These are phyloP conservation scores for Patagioenas fasciata DNA, from an alignment of 2,113 vertebrate species.

Conservation along the genomic window DNA sequence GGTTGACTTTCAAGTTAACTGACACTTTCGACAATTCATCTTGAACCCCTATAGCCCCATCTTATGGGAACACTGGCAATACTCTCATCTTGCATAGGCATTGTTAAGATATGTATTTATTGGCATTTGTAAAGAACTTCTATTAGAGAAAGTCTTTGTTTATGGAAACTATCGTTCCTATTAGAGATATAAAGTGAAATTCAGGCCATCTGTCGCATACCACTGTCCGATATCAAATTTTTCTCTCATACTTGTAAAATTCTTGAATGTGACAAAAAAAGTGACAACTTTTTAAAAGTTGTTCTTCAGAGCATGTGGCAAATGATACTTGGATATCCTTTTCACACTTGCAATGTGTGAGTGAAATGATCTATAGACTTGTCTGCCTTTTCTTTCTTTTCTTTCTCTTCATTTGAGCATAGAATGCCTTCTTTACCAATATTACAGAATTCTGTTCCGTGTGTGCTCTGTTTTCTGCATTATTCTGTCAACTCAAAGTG, in stretches of 20 bases:
- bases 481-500: constrained; percentile 3
- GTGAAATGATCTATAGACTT: constrained; percentile 7
- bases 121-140: neutral
- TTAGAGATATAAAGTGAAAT: constrained; percentile 26
- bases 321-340: neutral
- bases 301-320: constrained; percentile 19
- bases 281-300: neutral
- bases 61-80: neutral
- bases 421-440: neutral
- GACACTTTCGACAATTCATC: neutral
- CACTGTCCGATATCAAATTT: constrained; percentile 42
- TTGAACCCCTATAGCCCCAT: neutral
- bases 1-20: neutral
- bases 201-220: constrained; percentile 3
- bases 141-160: neutral
- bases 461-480: neutral
- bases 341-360: constrained; percentile 1
- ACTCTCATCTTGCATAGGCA: neutral
- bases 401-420: accelerated
- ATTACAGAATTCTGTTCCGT: neutral
- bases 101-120: neutral
- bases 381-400: neutral
- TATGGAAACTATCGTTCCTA: constrained; percentile 2
- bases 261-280: constrained; percentile 22
- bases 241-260: constrained; percentile 31